Percentiles rank a stretch among this genome's conserved stretches.
These are phyloP conservation scores for Steromphala cineraria DNA, from an alignment of 2,888 invertebrate genomes.

Conservation along the genomic window DNA sequence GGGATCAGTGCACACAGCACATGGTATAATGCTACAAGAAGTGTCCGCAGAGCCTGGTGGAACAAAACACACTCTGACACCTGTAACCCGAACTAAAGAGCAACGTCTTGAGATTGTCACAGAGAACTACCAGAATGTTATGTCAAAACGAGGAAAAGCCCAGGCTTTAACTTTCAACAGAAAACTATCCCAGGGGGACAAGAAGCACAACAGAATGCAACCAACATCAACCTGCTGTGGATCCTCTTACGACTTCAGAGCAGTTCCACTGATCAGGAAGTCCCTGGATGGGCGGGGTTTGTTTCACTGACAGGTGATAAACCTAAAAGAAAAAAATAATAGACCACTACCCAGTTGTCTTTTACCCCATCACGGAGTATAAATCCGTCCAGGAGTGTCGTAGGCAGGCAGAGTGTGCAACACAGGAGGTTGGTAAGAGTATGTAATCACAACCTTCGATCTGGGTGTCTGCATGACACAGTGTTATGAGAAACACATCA, in stretches of 20 bases:
- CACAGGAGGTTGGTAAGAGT: constrained; percentile 35
- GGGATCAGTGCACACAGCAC: constrained; percentile 45
- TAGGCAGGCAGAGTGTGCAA: constrained; percentile 30
- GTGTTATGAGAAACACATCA: no score
- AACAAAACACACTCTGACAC: background rate
- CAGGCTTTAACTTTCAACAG: constrained; percentile 14
- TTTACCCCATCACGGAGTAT: constrained; percentile 46
- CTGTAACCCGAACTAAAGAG: constrained; percentile 3
- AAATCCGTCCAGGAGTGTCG: constrained; percentile 42
- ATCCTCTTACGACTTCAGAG: background rate
- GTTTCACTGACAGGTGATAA: constrained; percentile 35
- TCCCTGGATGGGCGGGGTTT: constrained; percentile 42
- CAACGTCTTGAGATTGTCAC: background rate
- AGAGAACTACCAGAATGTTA: background rate
- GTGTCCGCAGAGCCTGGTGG: constrained; percentile 12
- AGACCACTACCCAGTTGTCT: constrained; percentile 47
- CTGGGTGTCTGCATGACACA: constrained; percentile 48
- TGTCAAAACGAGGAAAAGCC: constrained; percentile 14
- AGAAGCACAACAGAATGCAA: background rate
- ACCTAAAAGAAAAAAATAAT: constrained; percentile 41
- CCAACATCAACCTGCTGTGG: background rate
- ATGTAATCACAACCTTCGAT: constrained; percentile 46
- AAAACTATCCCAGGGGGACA: no score
- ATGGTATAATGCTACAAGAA: constrained; percentile 56
- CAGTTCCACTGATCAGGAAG: constrained; percentile 23